These are phyloP conservation scores for Hoplostethus mediterraneus DNA, from an alignment of 2,797 vertebrate genomes.

Conservation along the genomic window DNA sequence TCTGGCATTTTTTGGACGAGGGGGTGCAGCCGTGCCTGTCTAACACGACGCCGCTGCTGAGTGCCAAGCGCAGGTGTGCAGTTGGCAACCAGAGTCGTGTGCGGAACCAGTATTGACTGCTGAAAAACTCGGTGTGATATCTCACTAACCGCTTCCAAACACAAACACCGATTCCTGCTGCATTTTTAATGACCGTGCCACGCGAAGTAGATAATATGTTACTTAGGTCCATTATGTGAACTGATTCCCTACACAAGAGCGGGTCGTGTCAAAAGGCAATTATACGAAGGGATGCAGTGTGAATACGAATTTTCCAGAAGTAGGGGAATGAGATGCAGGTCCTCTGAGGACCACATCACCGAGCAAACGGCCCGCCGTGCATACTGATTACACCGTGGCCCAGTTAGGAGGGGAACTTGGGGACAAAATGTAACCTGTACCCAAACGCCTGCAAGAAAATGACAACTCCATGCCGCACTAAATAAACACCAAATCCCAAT, in stretches of 20 bases:
- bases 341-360: conserved; percentile 39
- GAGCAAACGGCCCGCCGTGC: conserved; percentile 34
- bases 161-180: conserved; percentile 3
- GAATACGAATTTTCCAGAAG: conserved; percentile 34
- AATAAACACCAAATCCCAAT: conserved; percentile 20
- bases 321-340: conserved; percentile 29
- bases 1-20: conserved; percentile 32
- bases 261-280: neutral
- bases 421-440: conserved; percentile 37
- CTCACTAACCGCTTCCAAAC: conserved; percentile 49
- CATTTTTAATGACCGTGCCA: conserved; percentile 18
- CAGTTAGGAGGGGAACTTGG: conserved; percentile 39
- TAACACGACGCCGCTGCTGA: conserved; percentile 37
- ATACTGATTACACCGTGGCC: conserved; percentile 54
- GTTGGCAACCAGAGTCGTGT: conserved; percentile 37
- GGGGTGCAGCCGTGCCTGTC: conserved; percentile 53
- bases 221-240: neutral
- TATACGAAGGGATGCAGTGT: conserved; percentile 7
- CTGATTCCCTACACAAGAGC: neutral
- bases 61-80: conserved; percentile 59
- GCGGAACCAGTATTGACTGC: conserved; percentile 54
- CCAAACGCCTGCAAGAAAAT: conserved; percentile 29
- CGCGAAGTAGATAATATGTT: too few relatives aligned
- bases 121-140: conserved; percentile 39
- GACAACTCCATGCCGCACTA: conserved; percentile 4